Conservation (phyloP, 2,888 invertebrate species). For the Andrena marginata region DNA sequence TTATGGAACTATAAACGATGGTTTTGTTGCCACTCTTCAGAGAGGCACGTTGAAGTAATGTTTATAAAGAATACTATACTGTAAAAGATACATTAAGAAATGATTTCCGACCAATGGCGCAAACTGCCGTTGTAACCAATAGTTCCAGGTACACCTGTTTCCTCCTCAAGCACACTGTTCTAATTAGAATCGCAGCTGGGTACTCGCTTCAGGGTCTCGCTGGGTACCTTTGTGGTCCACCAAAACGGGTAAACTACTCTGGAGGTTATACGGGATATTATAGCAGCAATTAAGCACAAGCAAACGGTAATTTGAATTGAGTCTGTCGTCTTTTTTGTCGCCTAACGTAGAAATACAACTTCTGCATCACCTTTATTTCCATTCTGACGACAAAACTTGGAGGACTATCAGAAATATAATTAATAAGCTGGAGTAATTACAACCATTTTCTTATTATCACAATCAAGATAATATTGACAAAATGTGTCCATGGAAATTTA, state of each 20-base stretch:
- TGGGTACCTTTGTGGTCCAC: constrained; percentile 35
- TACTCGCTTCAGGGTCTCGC: constrained; percentile 51
- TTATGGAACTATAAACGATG: too few species aligned
- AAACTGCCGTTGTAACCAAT: background rate
- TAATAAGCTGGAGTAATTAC: too few species aligned
- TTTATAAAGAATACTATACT: too few species aligned
- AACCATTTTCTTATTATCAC: too few species aligned
- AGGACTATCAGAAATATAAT: too few species aligned
- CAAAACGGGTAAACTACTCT: constrained; percentile 17
- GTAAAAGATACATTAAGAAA: background rate
- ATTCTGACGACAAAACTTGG: too few species aligned
- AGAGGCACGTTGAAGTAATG: too few species aligned
- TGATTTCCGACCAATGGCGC: background rate
- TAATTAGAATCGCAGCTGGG: constrained; percentile 46
- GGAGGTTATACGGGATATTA: constrained; percentile 3
- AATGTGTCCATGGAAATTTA: too few species aligned
- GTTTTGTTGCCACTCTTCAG: too few species aligned
- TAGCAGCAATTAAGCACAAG: constrained; percentile 1
- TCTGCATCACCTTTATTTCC: background rate
- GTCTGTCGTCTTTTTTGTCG: too few species aligned
- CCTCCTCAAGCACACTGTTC: constrained; percentile 44
- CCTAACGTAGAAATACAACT: background rate
- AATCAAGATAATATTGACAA: too few species aligned
- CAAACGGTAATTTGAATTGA: background rate
- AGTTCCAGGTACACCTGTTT: background rate